These are phyloP conservation scores for Chiloscyllium plagiosum DNA, from an alignment of 2,113 vertebrate genomes.

Conservation along the genomic window DNA sequence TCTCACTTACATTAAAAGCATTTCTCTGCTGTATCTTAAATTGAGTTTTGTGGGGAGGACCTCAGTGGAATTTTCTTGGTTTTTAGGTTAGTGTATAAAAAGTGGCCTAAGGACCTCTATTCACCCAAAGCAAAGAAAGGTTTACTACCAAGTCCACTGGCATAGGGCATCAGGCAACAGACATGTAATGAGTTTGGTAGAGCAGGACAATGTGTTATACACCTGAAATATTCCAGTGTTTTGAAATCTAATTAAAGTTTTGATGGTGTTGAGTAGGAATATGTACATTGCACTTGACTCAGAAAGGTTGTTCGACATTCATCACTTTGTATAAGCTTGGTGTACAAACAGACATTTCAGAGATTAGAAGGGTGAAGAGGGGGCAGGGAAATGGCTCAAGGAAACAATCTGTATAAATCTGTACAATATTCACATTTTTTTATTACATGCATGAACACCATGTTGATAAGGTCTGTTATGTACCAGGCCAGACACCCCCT, in stretches of 20 bases:
- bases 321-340: not conserved
- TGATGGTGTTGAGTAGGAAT: not conserved
- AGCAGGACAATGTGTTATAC: not conserved
- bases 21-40: not conserved
- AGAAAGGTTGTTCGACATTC: not conserved
- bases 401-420: not conserved
- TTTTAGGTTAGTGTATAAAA: not conserved
- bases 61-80: not conserved
- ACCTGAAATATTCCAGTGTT: not conserved
- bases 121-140: not conserved
- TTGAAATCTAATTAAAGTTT: not conserved
- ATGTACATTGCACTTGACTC: not conserved
- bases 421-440: not conserved
- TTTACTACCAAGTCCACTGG: not conserved
- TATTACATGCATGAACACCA: not conserved
- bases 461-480: no score
- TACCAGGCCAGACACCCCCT: no score
- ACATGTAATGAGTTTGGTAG: not conserved
- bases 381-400: not conserved
- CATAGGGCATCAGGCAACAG: not conserved
- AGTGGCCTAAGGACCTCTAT: not conserved
- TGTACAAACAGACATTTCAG: not conserved
- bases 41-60: not conserved
- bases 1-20: not conserved
- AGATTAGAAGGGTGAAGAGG: not conserved